Evolutionary conservation across 2,888 invertebrate species (phyloP), one percentile per base, ranked within the genome.

Genomic region (Xestia c-nigrum): DNA sequence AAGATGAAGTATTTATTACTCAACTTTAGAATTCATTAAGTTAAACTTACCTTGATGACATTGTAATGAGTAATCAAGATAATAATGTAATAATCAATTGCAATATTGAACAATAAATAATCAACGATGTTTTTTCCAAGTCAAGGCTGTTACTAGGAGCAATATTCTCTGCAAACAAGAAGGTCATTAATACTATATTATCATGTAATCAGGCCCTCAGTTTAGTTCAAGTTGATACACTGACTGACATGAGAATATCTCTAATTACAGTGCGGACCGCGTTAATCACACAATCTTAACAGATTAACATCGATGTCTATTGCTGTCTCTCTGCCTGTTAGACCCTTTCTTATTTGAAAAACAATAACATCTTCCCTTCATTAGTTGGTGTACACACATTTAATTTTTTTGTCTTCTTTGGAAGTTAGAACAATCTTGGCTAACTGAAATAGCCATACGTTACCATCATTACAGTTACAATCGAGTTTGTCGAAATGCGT

Each of bases 251-350:
- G 93, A 89, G 92, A 93, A 93, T 85, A 87, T 87, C 86, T 87
- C 88, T 92, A 93, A 94, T 94, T 93, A 94, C 89, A 88, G 89
- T 83, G 84, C 89, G 89, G 91, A 89, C 92, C 63, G 64, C 38
- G 72, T 72, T 81, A 79, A 82, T 91, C 86, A 90, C 81, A 87
- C 86, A 80, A 91, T 92, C 86, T 84, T 85, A 46, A 67, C 40
- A 63, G 82, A 87, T 87, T 74, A 85, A 65, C 75, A 89, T 89
- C 83, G 69, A 66, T 71, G 50, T 57, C 59, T 75, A 75, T 74
- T 66, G 63, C 74, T 73, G 67, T 77, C 10, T 80, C 69, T 66
- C 43, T 70, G 71, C 75, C 69, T 76, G 57, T 69, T 50, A 31
- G 61, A 24, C 65, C 40, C 72, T 77, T 31, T 75, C 55, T 69